These are phyloP conservation scores for Crotophaga sulcirostris DNA, from an alignment of 2,113 vertebrate genomes.

Conservation along the genomic window DNA sequence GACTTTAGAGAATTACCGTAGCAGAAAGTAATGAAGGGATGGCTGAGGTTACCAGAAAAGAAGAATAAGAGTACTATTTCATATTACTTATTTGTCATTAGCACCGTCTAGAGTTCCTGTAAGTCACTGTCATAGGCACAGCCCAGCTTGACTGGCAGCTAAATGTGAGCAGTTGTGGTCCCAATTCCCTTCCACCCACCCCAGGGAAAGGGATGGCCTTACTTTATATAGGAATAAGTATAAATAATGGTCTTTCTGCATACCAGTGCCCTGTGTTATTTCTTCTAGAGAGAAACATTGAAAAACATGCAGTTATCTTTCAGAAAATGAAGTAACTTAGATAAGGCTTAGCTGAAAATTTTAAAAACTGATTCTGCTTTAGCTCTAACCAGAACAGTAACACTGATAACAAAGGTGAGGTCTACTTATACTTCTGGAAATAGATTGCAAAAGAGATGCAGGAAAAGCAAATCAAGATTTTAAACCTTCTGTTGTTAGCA, in stretches of 20 bases:
- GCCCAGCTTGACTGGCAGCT: too few species aligned
- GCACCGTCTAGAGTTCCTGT: not conserved
- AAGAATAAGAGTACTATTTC: not conserved
- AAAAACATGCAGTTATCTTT: too few species aligned
- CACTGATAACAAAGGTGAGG: not conserved
- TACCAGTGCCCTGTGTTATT: too few species aligned
- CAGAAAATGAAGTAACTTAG: too few species aligned
- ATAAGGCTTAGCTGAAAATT: too few species aligned
- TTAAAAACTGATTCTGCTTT: too few species aligned
- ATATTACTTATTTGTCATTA: not conserved
- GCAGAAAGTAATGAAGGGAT: not conserved
- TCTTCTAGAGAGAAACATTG: too few species aligned
- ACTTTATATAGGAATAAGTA: too few species aligned
- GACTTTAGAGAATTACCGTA: not conserved
- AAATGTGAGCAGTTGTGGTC: too few species aligned
- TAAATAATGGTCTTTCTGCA: too few species aligned
- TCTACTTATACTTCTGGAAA: not conserved
- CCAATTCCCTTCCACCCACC: too few species aligned
- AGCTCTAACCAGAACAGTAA: not conserved
- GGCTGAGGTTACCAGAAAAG: not conserved
- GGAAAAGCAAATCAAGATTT: not conserved
- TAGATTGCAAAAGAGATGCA: not conserved
- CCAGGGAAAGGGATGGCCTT: too few species aligned
- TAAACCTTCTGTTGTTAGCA: not conserved
- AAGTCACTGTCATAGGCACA: not conserved